Evolutionary conservation across 2,797 vertebrate genomes (phyloP).

Genomic region (Heteromormyrus szaboi): DNA sequence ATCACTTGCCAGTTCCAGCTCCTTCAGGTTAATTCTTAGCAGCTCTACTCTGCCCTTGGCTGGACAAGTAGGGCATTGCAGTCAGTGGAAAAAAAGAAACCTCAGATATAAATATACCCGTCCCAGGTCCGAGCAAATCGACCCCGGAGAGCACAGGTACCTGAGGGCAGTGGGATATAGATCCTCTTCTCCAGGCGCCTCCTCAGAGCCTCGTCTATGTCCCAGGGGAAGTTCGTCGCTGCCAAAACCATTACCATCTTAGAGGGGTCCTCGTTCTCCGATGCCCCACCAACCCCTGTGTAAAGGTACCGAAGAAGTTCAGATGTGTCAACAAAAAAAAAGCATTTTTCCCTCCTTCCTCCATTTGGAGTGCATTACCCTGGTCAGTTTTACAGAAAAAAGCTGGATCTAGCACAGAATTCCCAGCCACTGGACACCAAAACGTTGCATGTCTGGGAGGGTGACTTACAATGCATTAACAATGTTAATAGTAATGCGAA

Average conservation of each 20-base stretch:
- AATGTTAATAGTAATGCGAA: background rate
- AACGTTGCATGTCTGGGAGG: background rate
- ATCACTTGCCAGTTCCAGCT: slow-evolving; percentile 83
- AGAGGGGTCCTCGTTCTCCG: slow-evolving; percentile 91
- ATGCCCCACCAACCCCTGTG: slow-evolving; percentile 84
- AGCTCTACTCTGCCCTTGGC: slow-evolving; percentile 87
- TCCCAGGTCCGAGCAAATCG: background rate
- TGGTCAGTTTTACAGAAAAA: background rate
- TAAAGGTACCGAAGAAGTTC: background rate
- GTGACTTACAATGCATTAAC: background rate
- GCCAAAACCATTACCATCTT: slow-evolving; percentile 99
- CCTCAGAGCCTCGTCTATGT: slow-evolving; percentile 94
- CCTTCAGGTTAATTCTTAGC: slow-evolving; percentile 84
- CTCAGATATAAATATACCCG: background rate
- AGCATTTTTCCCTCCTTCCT: background rate
- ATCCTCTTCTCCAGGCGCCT: slow-evolving; percentile 94
- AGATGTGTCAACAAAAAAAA: background rate
- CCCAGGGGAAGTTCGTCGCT: slow-evolving; percentile 98
- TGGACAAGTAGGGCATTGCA: slow-evolving; percentile 38
- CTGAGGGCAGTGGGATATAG: slow-evolving; percentile 94
- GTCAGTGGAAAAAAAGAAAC: background rate
- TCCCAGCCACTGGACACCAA: background rate
- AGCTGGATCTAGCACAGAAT: background rate
- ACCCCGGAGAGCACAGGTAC: slow-evolving; percentile 48
- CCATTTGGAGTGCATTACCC: background rate